Base-by-base conservation (phyloP, 2,888 invertebrate genomes). In the Ectobius pallidus region DNA sequence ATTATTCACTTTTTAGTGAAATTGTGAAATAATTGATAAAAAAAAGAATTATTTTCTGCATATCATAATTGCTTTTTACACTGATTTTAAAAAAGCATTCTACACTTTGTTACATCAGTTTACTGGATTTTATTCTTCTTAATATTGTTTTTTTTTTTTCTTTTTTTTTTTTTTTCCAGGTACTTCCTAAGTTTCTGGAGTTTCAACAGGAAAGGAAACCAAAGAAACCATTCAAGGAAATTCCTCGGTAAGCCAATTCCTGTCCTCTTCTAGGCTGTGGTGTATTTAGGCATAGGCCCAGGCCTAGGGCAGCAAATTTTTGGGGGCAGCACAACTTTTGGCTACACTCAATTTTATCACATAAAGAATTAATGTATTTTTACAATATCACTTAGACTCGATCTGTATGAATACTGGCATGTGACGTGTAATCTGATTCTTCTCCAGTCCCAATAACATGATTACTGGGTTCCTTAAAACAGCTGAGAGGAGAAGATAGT, bases 141-240 rank as follows among this genome's bases (percentile, higher is more conserved):
- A n/a, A n/a, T n/a, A n/a, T n/a, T n/a, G n/a, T n/a, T n/a, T n/a
- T n/a, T n/a, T n/a, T n/a, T n/a, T n/a, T n/a, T 7, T 34, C 34
- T 34, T 7, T 34, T 4, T 46, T 7, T 46, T 61, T 4, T 11
- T 32, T 61, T 16, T 74, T 77, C 55, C 65, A 82, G 82, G 72
- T 82, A 3, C 65, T 81, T 2, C 79, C 80, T 3, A 78, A 75
- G 70, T 80, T 81, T 32, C 42, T 78, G n/a, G 73, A 79, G 22
- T 82, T 82, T 32, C 69, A 71, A 71, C 20, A 67, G n/a, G 63
- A 67, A 42, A 49, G 55, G 27, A 71, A 71, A 27, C 67, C 55
- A 14, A 67, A 67, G 49, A 30, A 71, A 30, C 67, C 71, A 25
- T 67, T 71, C 49, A 11, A 25, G 32, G 65, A 67, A 30, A 34